Base-by-base conservation (phyloP, 2,888 invertebrate genomes). In the Candidula unifasciata region DNA sequence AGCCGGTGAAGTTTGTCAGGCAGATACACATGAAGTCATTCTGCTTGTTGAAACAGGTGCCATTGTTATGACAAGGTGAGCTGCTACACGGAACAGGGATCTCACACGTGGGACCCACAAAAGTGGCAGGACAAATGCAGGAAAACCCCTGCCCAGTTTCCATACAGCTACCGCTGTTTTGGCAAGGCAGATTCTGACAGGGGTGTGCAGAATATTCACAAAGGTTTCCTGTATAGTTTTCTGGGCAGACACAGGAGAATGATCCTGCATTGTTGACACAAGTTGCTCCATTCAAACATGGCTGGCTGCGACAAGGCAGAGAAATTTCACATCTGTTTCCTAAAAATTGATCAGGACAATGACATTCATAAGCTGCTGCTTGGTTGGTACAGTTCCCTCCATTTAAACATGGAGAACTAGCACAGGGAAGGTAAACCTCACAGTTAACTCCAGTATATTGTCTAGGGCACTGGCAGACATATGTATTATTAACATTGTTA, bases 161-260 rank as follows among this genome's bases (percentile, higher is more conserved):
- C 68, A 83, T 18, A 76, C 88, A 88, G 16, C 82, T 85, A 1
- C 87, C 88, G 18, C 79, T 80, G 57, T 88, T 87, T 30, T 78
- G 83, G 68, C 88, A 88, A 6, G 87, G 87, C 44, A 76, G 57
- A 10, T n/a, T 74, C 5, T 27, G 24, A 71, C 88, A 88, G 0
- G 85, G 80, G 30, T 74, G 35, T 44, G 80, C 77, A 2, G 98
- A 97, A 93, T 96, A 76, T 77, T 30, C 66, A 74, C 80, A 82
- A n/a, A 60, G 5, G 3, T n/a, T 68, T 80, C 87, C 87, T 60
- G 85, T 85, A n/a, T 78, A 87, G 44, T 27, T 78, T 1, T 21
- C 69, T 1, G 76, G 82, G 68, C 85, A 86, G 21, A 64, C 0
- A 57, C 90, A 90, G 33, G 73, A 77, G 82, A 80, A 86, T 27